These are phyloP conservation scores for Ramphastos sulfuratus DNA, from an alignment of 2,113 vertebrate species.

Conservation along the genomic window DNA sequence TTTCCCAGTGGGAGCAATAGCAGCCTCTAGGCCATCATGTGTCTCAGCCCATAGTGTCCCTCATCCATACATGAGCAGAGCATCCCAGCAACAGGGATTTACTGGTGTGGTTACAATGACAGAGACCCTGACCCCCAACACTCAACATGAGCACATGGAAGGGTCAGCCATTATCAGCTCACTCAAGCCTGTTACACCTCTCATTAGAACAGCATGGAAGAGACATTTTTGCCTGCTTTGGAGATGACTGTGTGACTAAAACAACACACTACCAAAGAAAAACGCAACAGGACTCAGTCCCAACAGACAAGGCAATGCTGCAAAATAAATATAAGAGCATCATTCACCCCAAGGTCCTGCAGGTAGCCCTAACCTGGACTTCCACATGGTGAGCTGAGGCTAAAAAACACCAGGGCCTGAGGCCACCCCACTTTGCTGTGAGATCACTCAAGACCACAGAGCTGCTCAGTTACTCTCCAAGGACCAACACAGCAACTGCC, in stretches of 20 bases:
- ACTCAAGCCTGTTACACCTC: accelerated
- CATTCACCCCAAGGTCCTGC: accelerated
- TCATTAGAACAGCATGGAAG: not conserved
- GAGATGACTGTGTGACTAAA: not conserved
- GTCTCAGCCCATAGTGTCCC: not conserved
- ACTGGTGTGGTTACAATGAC: not conserved
- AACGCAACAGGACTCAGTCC: not conserved
- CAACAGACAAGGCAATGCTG: not conserved
- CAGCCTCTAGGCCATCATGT: accelerated
- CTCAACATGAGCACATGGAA: accelerated
- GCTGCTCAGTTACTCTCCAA: not conserved
- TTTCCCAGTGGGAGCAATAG: not conserved
- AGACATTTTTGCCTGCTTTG: accelerated
- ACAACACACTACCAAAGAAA: accelerated
- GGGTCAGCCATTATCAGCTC: accelerated
- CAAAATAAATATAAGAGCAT: not conserved
- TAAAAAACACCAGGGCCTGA: not conserved
- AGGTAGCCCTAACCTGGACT: not conserved
- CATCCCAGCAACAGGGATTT: accelerated
- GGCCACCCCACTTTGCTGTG: not conserved
- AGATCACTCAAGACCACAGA: not conserved
- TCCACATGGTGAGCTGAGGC: not conserved
- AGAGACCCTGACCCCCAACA: too few relatives aligned
- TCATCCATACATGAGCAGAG: not conserved
- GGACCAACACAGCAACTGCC: not conserved